Conservation (phyloP, 2,888 invertebrate species). For the Cataglyphis albicans region DNA sequence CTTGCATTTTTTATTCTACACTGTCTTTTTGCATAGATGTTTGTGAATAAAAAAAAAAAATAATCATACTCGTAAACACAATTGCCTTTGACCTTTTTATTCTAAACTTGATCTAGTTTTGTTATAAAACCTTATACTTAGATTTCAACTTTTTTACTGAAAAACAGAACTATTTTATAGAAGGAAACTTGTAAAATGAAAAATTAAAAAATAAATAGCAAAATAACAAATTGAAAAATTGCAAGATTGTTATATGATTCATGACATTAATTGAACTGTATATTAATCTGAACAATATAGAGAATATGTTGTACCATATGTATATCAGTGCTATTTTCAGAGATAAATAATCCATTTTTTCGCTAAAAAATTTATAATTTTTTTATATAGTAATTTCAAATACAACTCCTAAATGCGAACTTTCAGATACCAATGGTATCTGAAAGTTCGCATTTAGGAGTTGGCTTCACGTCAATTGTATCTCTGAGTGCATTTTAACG, state of each 20-base stretch:
- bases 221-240: not conserved
- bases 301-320: conserved; percentile 10
- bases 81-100: not conserved
- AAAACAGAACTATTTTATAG: not conserved
- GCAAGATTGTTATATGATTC: not conserved
- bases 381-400: not conserved
- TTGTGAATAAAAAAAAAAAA: not conserved
- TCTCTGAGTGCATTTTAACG: conserved; percentile 25
- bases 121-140: not conserved
- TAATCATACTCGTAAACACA: not conserved
- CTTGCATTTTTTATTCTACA: conserved; percentile 2
- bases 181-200: not conserved
- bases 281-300: not conserved
- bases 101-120: not conserved
- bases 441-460: conserved; percentile 2
- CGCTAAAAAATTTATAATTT: not conserved
- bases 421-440: conserved; percentile 19
- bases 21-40: not conserved
- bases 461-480: conserved; percentile 49
- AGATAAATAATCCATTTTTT: not conserved
- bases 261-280: not conserved
- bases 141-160: not conserved
- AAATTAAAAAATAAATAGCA: not conserved
- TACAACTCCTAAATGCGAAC: too few species aligned
- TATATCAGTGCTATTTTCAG: conserved; percentile 5